Percentiles rank a stretch among this genome's conserved stretches.
phyloP scores from a whole-genome alignment of 2,113 vertebrate genomes.

The Agapornis roseicollis region DNA sequence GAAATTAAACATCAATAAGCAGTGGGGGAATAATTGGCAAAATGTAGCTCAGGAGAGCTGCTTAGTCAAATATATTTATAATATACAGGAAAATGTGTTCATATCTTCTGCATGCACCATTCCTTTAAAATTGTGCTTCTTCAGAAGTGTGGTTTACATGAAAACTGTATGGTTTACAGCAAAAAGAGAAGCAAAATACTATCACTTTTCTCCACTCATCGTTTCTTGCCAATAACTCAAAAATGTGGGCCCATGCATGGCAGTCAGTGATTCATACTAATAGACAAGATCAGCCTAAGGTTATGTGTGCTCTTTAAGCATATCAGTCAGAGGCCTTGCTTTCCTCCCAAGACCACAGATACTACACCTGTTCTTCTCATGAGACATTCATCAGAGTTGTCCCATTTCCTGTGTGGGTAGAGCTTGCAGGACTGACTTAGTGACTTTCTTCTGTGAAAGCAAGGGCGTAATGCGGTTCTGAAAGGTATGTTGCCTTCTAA shows the following conservation, averaged over 20 bases:
- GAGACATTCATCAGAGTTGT: not conserved
- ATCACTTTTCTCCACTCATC: not conserved
- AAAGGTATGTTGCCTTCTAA: not conserved
- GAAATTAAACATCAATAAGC: slow-evolving; percentile 8
- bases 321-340: not conserved
- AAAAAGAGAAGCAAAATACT: not conserved
- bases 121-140: not conserved
- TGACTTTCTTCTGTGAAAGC: not conserved
- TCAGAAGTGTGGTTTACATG: not conserved
- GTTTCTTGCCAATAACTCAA: not conserved
- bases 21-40: not conserved
- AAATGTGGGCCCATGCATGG: not conserved
- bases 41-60: not conserved
- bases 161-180: not conserved
- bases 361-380: not conserved
- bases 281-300: not conserved
- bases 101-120: not conserved
- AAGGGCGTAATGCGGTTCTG: not conserved
- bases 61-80: not conserved
- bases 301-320: not conserved
- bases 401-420: not conserved
- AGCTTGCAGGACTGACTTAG: not conserved
- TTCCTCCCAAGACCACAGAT: not conserved
- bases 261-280: not conserved
- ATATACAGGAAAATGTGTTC: not conserved